Base-by-base conservation (phyloP, 2,797 vertebrate genomes). In the Sebastes itinus region DNA sequence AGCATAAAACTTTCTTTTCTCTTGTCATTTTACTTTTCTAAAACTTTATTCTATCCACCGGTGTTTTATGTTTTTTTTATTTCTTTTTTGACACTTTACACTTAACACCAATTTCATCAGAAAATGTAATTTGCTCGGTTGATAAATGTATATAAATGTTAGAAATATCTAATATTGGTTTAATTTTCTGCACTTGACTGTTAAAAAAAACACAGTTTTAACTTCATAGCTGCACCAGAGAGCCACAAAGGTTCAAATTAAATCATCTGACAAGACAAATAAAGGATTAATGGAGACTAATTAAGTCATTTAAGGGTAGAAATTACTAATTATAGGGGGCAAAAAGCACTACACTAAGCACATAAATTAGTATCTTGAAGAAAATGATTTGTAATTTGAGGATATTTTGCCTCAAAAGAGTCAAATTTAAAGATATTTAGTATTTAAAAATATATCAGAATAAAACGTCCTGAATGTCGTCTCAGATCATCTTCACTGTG, bases 241-340 rank as follows among this genome's bases (percentile, higher is more conserved):
- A 38, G 35, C 4, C 0, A 38, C 35, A 38, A 38, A 38, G 42
- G 42, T 6, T 46, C 7, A 52, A 52, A 20, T 20, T 9, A 46
- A 1, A 0, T 69, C 30, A 56, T 8, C 52, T 60, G 56, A 46
- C 18, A 8, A 23, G 23, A 22, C 18, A 12, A 16, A 27, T 71
- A 14, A 18, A 0, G 22, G 38, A 52, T 1, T 18, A 3, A 60
- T 28, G 25, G 20, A n/a, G 35, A 27, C 4, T 28, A 28, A 42
- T 6, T 25, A 1, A 14, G 14, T n/a, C 4, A 27, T n/a, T 22
- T 49, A 14, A 30, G 13, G 3, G 13, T 22, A 11, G 18, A 46
- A n/a, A n/a, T 52, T 0, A 52, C 46, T 52, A 52, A 52, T 52
- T 52, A 46, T 0, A 52, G 8, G 46, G 18, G 0, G 18, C 46